Base-by-base conservation (phyloP, 2,888 invertebrate genomes). In the Pteria penguin region DNA sequence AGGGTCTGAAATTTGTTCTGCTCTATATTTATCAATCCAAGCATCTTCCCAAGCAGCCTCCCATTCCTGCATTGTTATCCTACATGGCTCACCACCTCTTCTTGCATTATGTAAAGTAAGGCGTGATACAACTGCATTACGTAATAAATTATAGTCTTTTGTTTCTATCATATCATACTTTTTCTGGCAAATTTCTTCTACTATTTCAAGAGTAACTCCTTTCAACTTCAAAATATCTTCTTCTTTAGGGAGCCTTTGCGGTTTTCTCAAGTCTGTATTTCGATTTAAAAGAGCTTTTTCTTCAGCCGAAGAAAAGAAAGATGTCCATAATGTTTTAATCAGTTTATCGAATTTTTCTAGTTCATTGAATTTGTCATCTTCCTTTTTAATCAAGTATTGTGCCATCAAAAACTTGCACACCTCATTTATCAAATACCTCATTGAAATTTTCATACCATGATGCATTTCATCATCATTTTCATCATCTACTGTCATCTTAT, bases 21-120 rank as follows among this genome's bases (percentile, higher is more conserved):
- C 22, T 22, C 26, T 45, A 2, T 1, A 14, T 26, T 54, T n/a
- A 57, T 77, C 70, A 26, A 81, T 26, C 81, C 81, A 81, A 61
- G 22, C 57, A 18, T 24, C 68, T n/a, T 45, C 4, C 26, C 26
- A 27, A 3, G 65, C 71, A 67, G 73, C 69, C 2, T 45, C 11
- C 58, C 32, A 73, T 11, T 80, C 72, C 2, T 27, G 24, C 18
- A 79, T 24, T 54, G 66, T 68, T 29, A 81, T 32, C 24, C 77
- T 61, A 33, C 81, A 67, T 22, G 79, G 79, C 65, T 81, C 74
- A 18, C 81, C 81, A 31, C 77, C 81, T 36, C 79, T 66, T 52
- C 75, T 60, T 2, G 75, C 81, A 72, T 81, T 81, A 62, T 77
- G 77, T 26, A 79, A n/a, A 14, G 78, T 76, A 4, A 81, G 60